phyloP scores from a whole-genome alignment of 1,140 invertebrate genomes.

The Leucophenga varia region DNA sequence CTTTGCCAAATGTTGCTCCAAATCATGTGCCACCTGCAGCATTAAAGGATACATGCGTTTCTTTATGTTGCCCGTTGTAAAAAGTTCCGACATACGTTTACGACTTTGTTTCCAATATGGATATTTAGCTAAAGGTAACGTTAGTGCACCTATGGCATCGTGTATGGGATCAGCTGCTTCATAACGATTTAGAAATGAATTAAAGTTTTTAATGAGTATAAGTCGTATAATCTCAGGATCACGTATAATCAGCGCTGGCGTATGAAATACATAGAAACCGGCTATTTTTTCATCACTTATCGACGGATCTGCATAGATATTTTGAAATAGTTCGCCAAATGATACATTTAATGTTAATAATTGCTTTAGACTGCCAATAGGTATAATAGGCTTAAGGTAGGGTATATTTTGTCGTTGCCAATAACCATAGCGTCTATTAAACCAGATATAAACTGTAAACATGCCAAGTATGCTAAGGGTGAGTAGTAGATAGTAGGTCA shows the following conservation, averaged over 20 bases:
- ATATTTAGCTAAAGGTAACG: conserved; percentile 48
- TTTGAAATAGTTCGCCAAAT: conserved; percentile 43
- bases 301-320: conserved; percentile 26
- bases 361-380: conserved; percentile 38
- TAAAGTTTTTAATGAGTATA: conserved; percentile 59
- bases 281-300: conserved; percentile 22
- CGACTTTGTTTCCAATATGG: conserved; percentile 59
- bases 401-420: conserved; percentile 27
- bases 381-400: conserved; percentile 17
- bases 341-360: conserved; percentile 32
- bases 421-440: conserved; percentile 29
- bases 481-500: conserved; percentile 12
- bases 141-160: conserved; percentile 38
- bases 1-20: conserved; percentile 26
- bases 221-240: conserved; percentile 59
- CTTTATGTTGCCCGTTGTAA: conserved; percentile 61
- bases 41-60: conserved; percentile 58
- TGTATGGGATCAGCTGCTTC: conserved; percentile 44
- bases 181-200: conserved; percentile 51
- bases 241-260: conserved; percentile 58
- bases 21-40: conserved; percentile 22
- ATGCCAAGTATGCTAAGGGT: conserved; percentile 5
- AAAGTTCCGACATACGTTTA: conserved; percentile 59
- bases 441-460: conserved; percentile 13
- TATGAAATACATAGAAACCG: conserved; percentile 56